A percentile compares a stretch with the other conserved stretches of the same genome.
Conservation (phyloP, 2,113 vertebrate genomes). For the Zosterops pallidus region DNA sequence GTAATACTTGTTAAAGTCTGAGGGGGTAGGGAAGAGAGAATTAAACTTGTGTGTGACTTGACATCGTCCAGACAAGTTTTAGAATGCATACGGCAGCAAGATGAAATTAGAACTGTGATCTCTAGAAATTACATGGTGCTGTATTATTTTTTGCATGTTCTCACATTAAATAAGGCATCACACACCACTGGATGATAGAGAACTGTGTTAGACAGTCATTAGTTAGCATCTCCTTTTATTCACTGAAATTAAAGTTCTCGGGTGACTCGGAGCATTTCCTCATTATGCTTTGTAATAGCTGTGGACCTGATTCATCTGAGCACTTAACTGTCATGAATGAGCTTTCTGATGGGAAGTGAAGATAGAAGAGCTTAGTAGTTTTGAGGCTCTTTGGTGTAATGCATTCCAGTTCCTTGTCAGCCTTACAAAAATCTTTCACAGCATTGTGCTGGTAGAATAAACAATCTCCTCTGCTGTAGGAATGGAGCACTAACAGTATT, state of each 20-base stretch:
- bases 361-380: neutral
- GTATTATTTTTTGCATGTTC: neutral
- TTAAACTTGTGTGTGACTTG: constrained; percentile 36
- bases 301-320: neutral
- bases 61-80: neutral
- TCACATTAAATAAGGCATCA: neutral
- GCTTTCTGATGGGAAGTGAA: neutral
- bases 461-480: neutral
- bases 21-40: neutral
- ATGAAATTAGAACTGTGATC: neutral
- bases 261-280: neutral
- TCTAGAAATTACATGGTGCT: neutral
- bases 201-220: neutral
- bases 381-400: neutral
- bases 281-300: neutral
- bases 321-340: neutral
- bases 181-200: neutral
- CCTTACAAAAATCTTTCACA: neutral
- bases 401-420: neutral
- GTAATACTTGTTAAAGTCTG: constrained; percentile 15
- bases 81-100: neutral
- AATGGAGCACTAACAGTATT: neutral
- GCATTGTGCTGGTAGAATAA: neutral
- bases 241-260: neutral
- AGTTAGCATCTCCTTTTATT: neutral